Percentiles rank a stretch among this genome's conserved stretches.
These are phyloP conservation scores for Lagenorhynchus albirostris DNA, from an alignment of 2,113 vertebrate species.

Conservation along the genomic window DNA sequence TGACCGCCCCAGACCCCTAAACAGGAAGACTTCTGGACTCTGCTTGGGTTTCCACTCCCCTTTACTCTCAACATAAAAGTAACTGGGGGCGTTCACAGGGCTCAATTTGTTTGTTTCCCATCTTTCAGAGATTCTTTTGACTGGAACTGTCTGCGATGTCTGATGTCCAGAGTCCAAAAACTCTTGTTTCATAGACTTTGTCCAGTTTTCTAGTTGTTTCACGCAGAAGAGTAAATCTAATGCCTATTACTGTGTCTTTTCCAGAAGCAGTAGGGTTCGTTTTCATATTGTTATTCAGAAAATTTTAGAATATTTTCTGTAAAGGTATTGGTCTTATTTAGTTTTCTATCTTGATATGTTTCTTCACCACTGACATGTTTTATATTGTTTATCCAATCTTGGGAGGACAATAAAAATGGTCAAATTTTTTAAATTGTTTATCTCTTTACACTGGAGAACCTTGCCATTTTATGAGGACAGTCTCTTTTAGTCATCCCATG, in stretches of 20 bases:
- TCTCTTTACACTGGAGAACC: not conserved
- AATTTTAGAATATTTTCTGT: not conserved
- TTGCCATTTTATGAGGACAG: not conserved
- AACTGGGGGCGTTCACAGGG: accelerated
- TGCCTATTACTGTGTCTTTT: not conserved
- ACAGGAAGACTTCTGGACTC: not conserved
- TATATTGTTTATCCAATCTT: not conserved
- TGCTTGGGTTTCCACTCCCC: not conserved
- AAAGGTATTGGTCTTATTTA: not conserved
- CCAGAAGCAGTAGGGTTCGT: not conserved
- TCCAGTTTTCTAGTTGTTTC: not conserved
- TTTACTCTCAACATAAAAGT: not conserved
- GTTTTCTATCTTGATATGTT: not conserved
- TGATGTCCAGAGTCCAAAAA: not conserved
- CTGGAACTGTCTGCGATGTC: not conserved
- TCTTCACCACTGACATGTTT: not conserved
- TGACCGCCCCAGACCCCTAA: not conserved
- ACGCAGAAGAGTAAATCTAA: not conserved
- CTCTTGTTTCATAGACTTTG: not conserved
- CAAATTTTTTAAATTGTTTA: not conserved
- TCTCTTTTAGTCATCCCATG: not conserved
- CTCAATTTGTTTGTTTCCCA: not conserved
- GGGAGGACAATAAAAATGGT: not conserved
- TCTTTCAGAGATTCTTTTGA: not conserved
- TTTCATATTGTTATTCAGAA: not conserved